These are phyloP conservation scores for Reinhardtius hippoglossoides DNA, from an alignment of 2,113 vertebrate species.

Conservation along the genomic window DNA sequence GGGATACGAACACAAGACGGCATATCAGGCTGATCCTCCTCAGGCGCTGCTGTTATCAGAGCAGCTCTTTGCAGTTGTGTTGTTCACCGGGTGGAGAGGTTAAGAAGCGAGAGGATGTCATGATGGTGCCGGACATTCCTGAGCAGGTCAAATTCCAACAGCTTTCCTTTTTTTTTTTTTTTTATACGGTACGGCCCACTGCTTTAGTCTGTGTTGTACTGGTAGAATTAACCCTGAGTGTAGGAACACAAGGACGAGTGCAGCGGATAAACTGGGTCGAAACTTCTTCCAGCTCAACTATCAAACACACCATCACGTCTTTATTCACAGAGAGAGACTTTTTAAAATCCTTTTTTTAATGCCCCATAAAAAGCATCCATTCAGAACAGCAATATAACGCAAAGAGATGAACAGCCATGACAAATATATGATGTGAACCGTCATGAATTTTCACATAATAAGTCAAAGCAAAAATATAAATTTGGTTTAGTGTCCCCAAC, in stretches of 20 bases:
- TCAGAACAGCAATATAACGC: slow-evolving; percentile 44
- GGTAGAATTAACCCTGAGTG: neutral
- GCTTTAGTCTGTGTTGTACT: neutral
- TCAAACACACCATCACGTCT: too few species aligned
- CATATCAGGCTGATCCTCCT: slow-evolving; percentile 90
- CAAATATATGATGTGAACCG: slow-evolving; percentile 25
- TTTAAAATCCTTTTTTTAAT: slow-evolving; percentile 15
- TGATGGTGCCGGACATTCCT: slow-evolving; percentile 67
- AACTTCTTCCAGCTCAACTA: slow-evolving; percentile 10
- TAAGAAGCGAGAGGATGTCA: slow-evolving; percentile 67
- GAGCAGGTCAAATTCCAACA: slow-evolving; percentile 71
- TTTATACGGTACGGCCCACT: slow-evolving; percentile 16
- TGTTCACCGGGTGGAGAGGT: slow-evolving; percentile 63
- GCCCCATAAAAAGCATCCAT: slow-evolving; percentile 40
- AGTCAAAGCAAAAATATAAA: slow-evolving; percentile 2
- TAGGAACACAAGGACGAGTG: neutral
- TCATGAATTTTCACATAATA: slow-evolving; percentile 14
- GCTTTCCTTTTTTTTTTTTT: slow-evolving; percentile 11
- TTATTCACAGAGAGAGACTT: neutral
- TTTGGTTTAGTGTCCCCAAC: neutral
- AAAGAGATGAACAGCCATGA: slow-evolving; percentile 23
- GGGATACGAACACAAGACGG: slow-evolving; percentile 84
- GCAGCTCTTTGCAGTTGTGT: slow-evolving; percentile 80
- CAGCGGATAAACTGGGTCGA: neutral
- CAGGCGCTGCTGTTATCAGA: slow-evolving; percentile 87